Percentiles rank a stretch among this genome's conserved stretches.
Conservation (phyloP, 1,140 invertebrate species). For the Phocides pigmalion region DNA sequence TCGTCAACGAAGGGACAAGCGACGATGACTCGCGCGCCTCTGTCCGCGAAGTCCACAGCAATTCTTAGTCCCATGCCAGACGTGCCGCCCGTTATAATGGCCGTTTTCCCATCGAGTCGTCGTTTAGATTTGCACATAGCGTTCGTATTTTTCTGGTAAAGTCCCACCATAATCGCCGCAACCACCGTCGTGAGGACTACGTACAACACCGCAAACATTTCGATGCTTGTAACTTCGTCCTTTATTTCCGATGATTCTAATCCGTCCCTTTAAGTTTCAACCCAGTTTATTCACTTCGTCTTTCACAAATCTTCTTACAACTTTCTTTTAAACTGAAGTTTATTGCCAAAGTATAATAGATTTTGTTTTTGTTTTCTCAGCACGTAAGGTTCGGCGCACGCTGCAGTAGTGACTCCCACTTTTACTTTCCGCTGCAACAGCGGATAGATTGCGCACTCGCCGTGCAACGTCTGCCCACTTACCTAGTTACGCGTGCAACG, state of each 20-base stretch:
- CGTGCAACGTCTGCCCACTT: neutral
- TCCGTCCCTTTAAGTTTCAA: too few relatives aligned
- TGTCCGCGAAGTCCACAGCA: conserved; percentile 86
- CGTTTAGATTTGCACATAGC: conserved; percentile 56
- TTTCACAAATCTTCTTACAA: too few relatives aligned
- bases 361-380: neutral
- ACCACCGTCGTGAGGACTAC: conserved; percentile 41
- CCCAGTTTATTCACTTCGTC: too few relatives aligned
- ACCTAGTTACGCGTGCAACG: neutral
- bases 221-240: neutral
- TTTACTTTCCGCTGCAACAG: conserved; percentile 44
- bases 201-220: conserved; percentile 49
- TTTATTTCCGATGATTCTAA: too few relatives aligned
- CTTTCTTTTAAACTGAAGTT: neutral
- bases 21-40: conserved; percentile 89
- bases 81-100: conserved; percentile 90
- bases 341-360: too few relatives aligned
- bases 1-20: conserved; percentile 63
- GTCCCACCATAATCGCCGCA: conserved; percentile 43
- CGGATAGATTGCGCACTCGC: conserved; percentile 31
- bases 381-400: neutral
- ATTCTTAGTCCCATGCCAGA: conserved; percentile 92
- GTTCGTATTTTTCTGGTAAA: conserved; percentile 66
- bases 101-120: conserved; percentile 58
- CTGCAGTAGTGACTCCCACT: conserved; percentile 10